phyloP scores from a whole-genome alignment of 2,797 vertebrate genomes.

The Hoplostethus mediterraneus region DNA sequence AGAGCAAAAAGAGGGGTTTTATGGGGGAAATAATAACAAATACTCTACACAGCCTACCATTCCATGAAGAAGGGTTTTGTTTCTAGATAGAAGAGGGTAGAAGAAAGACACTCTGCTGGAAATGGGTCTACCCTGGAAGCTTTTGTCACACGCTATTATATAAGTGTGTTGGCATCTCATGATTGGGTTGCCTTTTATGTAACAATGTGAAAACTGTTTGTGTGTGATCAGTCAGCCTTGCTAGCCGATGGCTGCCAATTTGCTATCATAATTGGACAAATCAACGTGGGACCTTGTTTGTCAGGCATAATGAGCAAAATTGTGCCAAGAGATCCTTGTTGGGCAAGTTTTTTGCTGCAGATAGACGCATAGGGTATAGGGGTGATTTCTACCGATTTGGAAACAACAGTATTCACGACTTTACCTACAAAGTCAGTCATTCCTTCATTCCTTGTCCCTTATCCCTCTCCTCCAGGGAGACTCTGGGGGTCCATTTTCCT shows the following conservation, averaged over 20 bases:
- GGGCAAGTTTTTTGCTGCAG: constrained; percentile 19
- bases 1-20: not conserved
- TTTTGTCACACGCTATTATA: constrained; percentile 21
- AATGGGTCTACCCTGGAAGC: not conserved
- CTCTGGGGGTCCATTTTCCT: constrained; percentile 81
- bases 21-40: not conserved
- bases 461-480: constrained; percentile 69
- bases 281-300: constrained; percentile 36
- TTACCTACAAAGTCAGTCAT: not conserved
- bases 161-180: constrained; percentile 29
- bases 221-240: constrained; percentile 70
- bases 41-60: not conserved
- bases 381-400: constrained; percentile 7
- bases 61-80: too few species aligned
- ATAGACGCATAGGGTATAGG: not conserved
- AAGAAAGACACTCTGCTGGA: not conserved
- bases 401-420: constrained; percentile 12
- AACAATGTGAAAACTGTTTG: constrained; percentile 53
- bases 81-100: too few species aligned
- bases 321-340: constrained; percentile 2
- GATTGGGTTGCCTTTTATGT: constrained; percentile 40
- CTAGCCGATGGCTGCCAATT: constrained; percentile 41
- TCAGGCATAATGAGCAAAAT: constrained; percentile 35
- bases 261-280: constrained; percentile 45
- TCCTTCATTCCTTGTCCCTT: not conserved